phyloP scores from a whole-genome alignment of 2,888 invertebrate genomes.

The Lampropteryx suffumata region DNA sequence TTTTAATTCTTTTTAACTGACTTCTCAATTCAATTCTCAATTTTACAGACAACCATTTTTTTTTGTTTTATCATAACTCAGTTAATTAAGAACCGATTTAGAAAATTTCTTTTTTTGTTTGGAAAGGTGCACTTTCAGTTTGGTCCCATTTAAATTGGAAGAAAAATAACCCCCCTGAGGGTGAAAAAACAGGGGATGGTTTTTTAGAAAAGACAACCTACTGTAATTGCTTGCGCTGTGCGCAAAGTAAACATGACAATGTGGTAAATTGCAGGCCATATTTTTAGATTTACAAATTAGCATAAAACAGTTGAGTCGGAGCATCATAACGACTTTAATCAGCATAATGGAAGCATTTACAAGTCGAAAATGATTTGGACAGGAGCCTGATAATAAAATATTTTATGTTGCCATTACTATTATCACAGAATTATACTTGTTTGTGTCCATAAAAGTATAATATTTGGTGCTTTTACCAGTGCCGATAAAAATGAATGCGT shows the following conservation, averaged over 20 bases:
- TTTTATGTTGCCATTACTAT: constrained; percentile 33
- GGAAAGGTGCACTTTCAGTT: no score
- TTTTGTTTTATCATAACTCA: no score
- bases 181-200: no score
- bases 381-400: constrained; percentile 33
- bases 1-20: no score
- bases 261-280: constrained; percentile 42
- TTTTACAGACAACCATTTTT: no score
- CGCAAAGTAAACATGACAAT: constrained; percentile 33
- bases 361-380: constrained; percentile 41
- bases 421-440: constrained; percentile 29
- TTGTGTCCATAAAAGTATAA: constrained; percentile 22
- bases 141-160: no score
- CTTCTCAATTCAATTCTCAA: no score
- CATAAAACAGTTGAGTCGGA: constrained; percentile 38
- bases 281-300: constrained; percentile 44
- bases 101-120: no score
- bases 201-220: no score
- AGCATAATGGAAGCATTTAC: constrained; percentile 40
- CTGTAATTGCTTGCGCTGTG: constrained; percentile 20
- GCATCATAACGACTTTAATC: constrained; percentile 38
- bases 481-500: background rate
- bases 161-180: no score
- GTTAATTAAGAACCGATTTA: no score
- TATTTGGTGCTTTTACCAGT: constrained; percentile 7